phyloP scores from a whole-genome alignment of 1,140 invertebrate genomes.

The Anthonomus grandis region DNA sequence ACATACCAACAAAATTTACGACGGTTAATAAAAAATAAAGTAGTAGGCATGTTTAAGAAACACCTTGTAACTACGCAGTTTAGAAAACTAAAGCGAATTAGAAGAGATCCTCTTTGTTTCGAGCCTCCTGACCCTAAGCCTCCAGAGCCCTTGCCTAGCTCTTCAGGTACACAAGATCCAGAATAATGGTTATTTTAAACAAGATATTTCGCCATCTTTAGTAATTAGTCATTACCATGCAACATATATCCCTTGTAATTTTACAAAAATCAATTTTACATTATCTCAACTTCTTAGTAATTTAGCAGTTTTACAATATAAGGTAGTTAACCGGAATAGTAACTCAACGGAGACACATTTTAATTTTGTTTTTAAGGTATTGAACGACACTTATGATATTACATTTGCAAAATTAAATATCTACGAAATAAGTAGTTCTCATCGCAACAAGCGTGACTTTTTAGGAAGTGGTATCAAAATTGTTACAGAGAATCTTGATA shows the following conservation, averaged over 20 bases:
- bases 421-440: too few relatives aligned
- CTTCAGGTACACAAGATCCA: neutral
- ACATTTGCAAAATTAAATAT: too few relatives aligned
- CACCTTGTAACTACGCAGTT: neutral
- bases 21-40: neutral
- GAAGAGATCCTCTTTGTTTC: neutral
- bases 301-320: too few relatives aligned
- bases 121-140: neutral
- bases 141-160: neutral
- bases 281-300: neutral
- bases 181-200: constrained; percentile 6
- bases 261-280: neutral
- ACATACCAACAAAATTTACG: constrained; percentile 5
- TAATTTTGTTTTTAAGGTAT: too few relatives aligned
- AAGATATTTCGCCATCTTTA: neutral
- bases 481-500: constrained; percentile 10
- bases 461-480: constrained; percentile 12
- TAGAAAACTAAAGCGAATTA: constrained; percentile 2
- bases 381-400: too few relatives aligned
- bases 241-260: constrained; percentile 1
- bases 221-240: neutral
- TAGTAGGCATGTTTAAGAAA: neutral
- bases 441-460: too few relatives aligned
- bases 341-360: too few relatives aligned
- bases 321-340: too few relatives aligned